phyloP scores from a whole-genome alignment of 2,888 invertebrate species.

The Calameuta pallipes region DNA sequence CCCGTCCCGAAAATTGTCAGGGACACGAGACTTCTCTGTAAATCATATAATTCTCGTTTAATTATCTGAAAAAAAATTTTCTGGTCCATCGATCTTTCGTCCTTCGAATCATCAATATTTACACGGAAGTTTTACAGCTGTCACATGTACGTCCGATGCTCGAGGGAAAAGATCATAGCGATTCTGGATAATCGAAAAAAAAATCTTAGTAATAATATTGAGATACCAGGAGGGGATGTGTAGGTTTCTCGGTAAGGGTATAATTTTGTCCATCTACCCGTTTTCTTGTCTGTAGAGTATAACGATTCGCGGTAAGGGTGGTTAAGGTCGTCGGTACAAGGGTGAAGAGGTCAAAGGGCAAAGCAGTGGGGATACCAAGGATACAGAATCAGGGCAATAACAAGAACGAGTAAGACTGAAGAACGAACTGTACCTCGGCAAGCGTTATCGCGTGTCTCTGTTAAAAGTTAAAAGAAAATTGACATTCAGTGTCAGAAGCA shows the following conservation, averaged over 20 bases:
- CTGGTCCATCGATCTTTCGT: not conserved
- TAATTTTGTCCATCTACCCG: not conserved
- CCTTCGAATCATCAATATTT: not conserved
- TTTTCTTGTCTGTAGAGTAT: not conserved
- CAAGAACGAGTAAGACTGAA: not conserved
- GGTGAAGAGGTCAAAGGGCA: not conserved
- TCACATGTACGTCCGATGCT: not conserved
- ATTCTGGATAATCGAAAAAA: not conserved
- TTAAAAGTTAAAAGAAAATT: not conserved
- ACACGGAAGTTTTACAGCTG: not conserved
- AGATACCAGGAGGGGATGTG: not conserved
- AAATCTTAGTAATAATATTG: not conserved
- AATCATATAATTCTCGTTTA: not conserved
- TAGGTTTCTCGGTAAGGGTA: not conserved
- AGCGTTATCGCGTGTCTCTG: not conserved
- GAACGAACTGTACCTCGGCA: not conserved
- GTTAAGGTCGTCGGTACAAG: not conserved
- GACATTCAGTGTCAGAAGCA: not conserved
- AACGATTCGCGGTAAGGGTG: not conserved
- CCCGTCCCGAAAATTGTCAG: not conserved
- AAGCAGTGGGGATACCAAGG: not conserved
- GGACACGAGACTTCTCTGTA: not conserved
- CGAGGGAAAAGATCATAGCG: not conserved
- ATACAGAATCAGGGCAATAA: not conserved
- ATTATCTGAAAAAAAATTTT: not conserved